These are phyloP conservation scores for human DNA, from an alignment of 2,113 vertebrate species.

Conservation along the genomic window DNA sequence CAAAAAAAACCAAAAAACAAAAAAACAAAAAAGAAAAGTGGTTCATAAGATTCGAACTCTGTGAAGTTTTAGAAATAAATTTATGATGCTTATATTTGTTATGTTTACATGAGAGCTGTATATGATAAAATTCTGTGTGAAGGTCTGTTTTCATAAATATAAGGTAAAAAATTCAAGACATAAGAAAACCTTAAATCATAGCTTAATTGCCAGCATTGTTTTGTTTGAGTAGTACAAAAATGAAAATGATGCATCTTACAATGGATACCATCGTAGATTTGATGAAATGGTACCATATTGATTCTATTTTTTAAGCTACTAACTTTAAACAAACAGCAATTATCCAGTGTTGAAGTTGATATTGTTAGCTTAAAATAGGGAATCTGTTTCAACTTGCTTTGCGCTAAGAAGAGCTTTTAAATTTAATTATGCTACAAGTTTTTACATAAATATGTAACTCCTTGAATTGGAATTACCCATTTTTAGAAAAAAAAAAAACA, in stretches of 20 bases:
- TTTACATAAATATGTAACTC: background rate
- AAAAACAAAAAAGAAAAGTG: too few relatives aligned
- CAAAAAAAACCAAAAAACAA: too few relatives aligned
- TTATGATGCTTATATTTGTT: slow-evolving; percentile 6
- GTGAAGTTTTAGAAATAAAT: slow-evolving; percentile 31
- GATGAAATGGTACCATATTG: slow-evolving; percentile 21
- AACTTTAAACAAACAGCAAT: background rate
- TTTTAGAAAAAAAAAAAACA: background rate
- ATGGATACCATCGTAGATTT: background rate
- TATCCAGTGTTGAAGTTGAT: background rate
- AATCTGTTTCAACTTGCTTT: background rate
- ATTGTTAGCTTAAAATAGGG: background rate
- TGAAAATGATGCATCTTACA: background rate
- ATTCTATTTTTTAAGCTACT: background rate
- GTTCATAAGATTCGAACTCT: background rate
- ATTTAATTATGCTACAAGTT: background rate
- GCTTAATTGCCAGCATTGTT: background rate
- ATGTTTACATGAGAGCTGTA: background rate
- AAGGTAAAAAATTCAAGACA: background rate
- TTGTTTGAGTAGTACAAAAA: background rate
- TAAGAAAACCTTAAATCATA: slow-evolving; percentile 24
- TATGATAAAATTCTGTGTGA: slow-evolving; percentile 37
- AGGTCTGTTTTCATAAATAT: background rate
- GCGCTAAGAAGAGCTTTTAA: background rate
- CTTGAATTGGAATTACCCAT: slow-evolving; percentile 10